Evolutionary conservation across 2,113 vertebrate genomes (phyloP), one percentile per base, ranked within the genome.

Genomic region (Ranitomeya variabilis): DNA sequence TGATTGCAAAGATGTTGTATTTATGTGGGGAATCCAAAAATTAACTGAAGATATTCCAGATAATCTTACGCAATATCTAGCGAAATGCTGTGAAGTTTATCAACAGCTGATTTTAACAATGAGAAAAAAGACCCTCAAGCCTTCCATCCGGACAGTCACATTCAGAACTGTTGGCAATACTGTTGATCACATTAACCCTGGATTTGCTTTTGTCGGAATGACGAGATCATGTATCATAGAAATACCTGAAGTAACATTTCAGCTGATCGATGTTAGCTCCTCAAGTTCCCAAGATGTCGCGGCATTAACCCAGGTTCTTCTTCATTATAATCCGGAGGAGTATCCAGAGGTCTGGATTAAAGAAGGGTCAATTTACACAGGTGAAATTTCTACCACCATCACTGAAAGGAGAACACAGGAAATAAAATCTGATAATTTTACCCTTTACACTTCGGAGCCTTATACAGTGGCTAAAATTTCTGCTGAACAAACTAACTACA

Each of bases 141-240:
- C 87, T 37, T 91, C 91, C 1, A 18, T 97, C 59, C 93, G 91
- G 52, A 92, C 95, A 77, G 94, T 98, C 90, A 97, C 96, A 2
- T 96, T 96, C 87, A 95, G 94, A 91, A 94, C 95, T 0, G 91
- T 95, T 51, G 95, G 93, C 79, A 93, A 21, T 14, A 93, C 89
- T 0, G 95, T 96, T 26, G 96, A 97, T 91, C 94, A 94, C 0
- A 0, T 97, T 19, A 96, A 92, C 91, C 91, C 94, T 74, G 96
- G 95, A 9, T 97, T 96, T 94, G 95, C 91, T 2, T 89, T 97
- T 21, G 93, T 92, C 52, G 97, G 97, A 62, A 94, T 97, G 95
- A 95, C 93, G 15, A 95, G 96, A 89, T 92, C 95, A 9, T 97
- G 96, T 90, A 90, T 92, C 0, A 62, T 92, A 69, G 97, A 98